phyloP scores from a whole-genome alignment of 2,888 invertebrate species.

The Acleris cristana region DNA sequence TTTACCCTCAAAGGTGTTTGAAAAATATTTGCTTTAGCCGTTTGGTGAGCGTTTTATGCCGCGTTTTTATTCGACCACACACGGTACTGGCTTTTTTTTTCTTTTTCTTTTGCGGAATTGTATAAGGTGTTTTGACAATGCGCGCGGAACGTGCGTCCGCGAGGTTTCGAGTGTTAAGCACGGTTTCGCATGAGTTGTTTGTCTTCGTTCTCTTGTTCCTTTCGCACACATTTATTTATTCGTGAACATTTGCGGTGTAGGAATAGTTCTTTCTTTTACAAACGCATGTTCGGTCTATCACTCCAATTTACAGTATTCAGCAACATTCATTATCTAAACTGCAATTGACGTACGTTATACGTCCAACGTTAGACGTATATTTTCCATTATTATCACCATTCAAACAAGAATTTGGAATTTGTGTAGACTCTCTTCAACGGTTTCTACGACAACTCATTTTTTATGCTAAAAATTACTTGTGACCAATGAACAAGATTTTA shows the following conservation, averaged over 20 bases:
- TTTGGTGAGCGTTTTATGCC: slow-evolving; percentile 73
- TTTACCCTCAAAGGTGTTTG: slow-evolving; percentile 75
- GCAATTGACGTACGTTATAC: no score
- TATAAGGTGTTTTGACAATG: slow-evolving; percentile 82
- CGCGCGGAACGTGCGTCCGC: slow-evolving; percentile 71
- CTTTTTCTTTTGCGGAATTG: slow-evolving; percentile 69
- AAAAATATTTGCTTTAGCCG: slow-evolving; percentile 77
- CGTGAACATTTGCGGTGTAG: background rate
- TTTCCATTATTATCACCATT: no score
- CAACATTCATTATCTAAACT: no score
- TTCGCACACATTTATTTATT: slow-evolving; percentile 26
- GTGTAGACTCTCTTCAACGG: no score
- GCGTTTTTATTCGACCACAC: slow-evolving; percentile 73
- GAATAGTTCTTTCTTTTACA: background rate
- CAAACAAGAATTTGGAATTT: no score
- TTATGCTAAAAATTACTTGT: no score
- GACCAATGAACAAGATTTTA: no score
- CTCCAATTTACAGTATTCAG: no score
- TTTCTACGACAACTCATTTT: no score
- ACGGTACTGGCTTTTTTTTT: slow-evolving; percentile 54
- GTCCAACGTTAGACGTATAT: no score
- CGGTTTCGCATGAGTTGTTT: slow-evolving; percentile 63
- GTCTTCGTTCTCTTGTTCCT: slow-evolving; percentile 48
- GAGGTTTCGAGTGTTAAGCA: slow-evolving; percentile 75
- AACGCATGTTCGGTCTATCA: no score